Evolutionary conservation across 2,888 invertebrate species (phyloP), one percentile per base, ranked within the genome.

Genomic region (Mayetiola destructor): DNA sequence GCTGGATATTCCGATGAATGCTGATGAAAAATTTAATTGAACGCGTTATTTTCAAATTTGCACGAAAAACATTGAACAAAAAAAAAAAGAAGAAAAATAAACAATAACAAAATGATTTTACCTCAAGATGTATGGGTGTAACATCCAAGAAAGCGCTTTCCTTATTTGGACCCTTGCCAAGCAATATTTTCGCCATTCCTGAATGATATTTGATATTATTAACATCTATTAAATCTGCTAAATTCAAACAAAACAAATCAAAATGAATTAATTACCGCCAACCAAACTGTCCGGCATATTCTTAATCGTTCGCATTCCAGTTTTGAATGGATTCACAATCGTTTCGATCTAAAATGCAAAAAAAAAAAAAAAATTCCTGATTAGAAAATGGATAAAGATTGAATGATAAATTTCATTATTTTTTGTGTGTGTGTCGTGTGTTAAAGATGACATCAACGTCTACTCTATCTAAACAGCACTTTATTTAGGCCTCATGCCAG

Each of bases 261-360:
- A 80, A n/a, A 82, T 78, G 68, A 79, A 80, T 58, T 78, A 79
- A 59, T 83, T 71, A 53, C 81, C 64, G 8, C 64, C 64, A 58
- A 83, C 73, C 61, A 88, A 75, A 62, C 82, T 83, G 66, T 88
- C 88, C 2, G 88, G 87, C 73, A 87, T 82, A 42, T 82, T 80
- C 68, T 82, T 82, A 5, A 89, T 87, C 1, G 82, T 80, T 66
- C 81, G 80, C 73, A 86, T 84, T 2, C 85, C 84, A 14, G 77
- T 78, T 66, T 81, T 81, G 58, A 89, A 72, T 6, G 88, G 88
- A 66, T 73, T 73, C 9, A 73, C 74, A 55, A 74, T 62, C 2
- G 71, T 72, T 62, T 73, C 72, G 60, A 73, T 73, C 70, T 72
- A 58, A 55, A 68, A 64, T 42, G n/a, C n/a, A n/a, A 27, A 27